phyloP scores from a whole-genome alignment of 2,797 vertebrate species.

The Lacerta viridis region DNA sequence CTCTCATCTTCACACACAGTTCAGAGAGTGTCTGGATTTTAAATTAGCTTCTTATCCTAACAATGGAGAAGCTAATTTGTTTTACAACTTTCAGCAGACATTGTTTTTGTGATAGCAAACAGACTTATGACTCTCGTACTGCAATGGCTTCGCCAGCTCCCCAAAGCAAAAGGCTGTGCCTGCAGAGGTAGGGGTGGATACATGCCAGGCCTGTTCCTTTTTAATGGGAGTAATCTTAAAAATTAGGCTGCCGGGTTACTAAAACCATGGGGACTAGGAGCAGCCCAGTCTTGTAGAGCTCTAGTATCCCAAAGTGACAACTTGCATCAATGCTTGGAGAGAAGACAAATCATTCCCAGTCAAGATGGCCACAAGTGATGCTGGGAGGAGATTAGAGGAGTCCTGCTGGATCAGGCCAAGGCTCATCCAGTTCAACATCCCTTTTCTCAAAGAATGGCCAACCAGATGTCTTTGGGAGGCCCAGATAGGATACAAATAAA shows the following conservation, averaged over 20 bases:
- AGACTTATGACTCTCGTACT: not conserved
- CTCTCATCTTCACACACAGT: slow-evolving; percentile 36
- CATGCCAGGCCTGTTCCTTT: not conserved
- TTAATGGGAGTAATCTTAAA: slow-evolving; percentile 32
- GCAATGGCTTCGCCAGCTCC: not conserved
- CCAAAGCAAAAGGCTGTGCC: too few relatives aligned
- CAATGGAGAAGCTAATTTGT: slow-evolving; percentile 22
- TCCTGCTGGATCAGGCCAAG: not conserved
- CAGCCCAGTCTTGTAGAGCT: not conserved
- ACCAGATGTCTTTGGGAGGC: too few relatives aligned
- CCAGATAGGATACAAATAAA: too few relatives aligned
- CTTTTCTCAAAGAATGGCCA: too few relatives aligned
- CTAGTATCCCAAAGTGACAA: not conserved
- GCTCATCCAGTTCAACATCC: too few relatives aligned
- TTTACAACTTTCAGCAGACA: slow-evolving; percentile 41
- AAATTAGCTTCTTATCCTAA: slow-evolving; percentile 37
- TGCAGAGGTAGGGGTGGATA: not conserved
- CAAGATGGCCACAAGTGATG: not conserved
- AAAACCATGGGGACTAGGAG: slow-evolving; percentile 10
- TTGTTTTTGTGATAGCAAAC: slow-evolving; percentile 43
- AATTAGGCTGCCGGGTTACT: not conserved
- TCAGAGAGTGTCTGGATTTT: slow-evolving; percentile 25
- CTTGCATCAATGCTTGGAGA: not conserved
- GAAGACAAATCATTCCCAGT: not conserved
- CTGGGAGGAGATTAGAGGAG: not conserved